phyloP scores from a whole-genome alignment of 2,113 vertebrate species.

The Apaloderma vittatum region DNA sequence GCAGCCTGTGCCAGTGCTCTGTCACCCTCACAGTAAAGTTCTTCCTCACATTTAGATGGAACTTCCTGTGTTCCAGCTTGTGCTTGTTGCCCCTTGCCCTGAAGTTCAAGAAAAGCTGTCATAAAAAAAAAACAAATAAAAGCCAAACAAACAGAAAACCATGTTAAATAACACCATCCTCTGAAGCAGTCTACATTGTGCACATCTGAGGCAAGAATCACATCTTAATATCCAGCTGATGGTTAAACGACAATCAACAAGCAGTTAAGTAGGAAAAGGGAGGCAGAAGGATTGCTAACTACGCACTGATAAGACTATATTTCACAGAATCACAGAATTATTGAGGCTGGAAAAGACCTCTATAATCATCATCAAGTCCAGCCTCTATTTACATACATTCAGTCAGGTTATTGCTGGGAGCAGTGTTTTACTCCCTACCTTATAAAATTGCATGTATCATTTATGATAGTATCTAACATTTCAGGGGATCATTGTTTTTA shows the following conservation, averaged over 20 bases:
- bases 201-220: background rate
- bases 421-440: background rate
- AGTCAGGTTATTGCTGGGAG: background rate
- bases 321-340: no score
- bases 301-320: accelerated
- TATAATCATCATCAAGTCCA: no score
- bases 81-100: background rate
- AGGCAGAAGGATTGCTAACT: background rate
- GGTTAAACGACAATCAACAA: background rate
- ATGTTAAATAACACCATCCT: background rate
- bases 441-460: background rate
- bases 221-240: background rate
- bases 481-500: background rate
- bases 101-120: background rate
- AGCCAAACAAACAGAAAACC: background rate
- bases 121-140: background rate
- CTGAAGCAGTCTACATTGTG: background rate
- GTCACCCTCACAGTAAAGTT: no score
- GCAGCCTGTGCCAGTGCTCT: no score
- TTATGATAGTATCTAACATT: background rate
- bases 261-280: background rate
- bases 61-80: no score
- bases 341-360: no score
- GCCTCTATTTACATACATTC: background rate
- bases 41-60: no score